Evolutionary conservation across 1,140 invertebrate genomes (phyloP), one percentile per base, ranked within the genome.

Genomic region (Prorops nasuta): DNA sequence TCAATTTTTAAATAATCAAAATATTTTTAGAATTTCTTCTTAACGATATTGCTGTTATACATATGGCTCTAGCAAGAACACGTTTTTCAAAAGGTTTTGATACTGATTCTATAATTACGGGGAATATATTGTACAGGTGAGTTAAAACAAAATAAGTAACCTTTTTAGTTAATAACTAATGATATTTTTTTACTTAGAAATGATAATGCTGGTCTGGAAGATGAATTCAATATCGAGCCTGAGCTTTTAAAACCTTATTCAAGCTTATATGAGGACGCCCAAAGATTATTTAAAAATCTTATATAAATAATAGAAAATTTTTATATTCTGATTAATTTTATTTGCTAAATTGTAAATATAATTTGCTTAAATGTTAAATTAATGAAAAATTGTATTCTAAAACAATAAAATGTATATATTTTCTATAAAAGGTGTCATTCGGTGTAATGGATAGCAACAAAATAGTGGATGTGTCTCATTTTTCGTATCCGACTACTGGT

Each of bases 231-330:
- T 19, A 63, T 70, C n/a, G 67, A 70, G 51, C 24, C 49, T 28
- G 68, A 69, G 38, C 57, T 72, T 31, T 35, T 76, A 4, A 69
- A 67, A 42, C 71, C 75, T 6, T 74, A 63, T 47, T 67, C 67
- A 45, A 58, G 50, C 55, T 63, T 77, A 41, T 74, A 70, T 17
- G 75, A 76, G 49, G 71, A 76, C 63, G 73, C 65, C 1, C 76
- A 76, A 46, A 63, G 51, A 56, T 75, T 53, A 18, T 56, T 76
- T 28, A 56, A 74, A 52, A 67, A 75, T 57, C 52, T 39, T 45
- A 28, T 54, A 37, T 51, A 17, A 63, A 55, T 22, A 21, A 46
- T 31, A 14, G 9, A 38, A 49, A 49, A 47, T 47, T 43, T 19
- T 45, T 35, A 3, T 47, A n/a, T n/a, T n/a, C n/a, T n/a, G n/a